Base-by-base conservation (phyloP, 1,140 invertebrate genomes). In the Procambarus virginalis region DNA sequence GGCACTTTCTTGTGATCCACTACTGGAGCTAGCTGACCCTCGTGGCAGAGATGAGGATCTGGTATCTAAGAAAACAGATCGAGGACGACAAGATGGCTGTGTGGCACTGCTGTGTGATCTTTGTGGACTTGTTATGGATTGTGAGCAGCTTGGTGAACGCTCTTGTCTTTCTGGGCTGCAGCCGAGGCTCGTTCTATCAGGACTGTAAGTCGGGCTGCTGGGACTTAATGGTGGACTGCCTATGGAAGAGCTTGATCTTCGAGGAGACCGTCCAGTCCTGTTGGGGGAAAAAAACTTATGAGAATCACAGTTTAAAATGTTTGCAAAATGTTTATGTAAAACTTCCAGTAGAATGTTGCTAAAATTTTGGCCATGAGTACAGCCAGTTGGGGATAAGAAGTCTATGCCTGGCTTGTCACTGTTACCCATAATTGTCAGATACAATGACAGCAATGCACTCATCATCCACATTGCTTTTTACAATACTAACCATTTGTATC, bases 181-280 rank as follows among this genome's bases (percentile, higher is more conserved):
- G 45, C 77, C 46, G 6, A 79, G 10, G 45, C 84, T 86, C 2
- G 49, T 60, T 10, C 79, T 60, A 58, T 84, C 86, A 22, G 73
- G 84, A 17, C 85, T 79, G 51, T 84, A 80, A 6, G 78, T 84
- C 48, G 83, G 88, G 34, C 82, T 87, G n/a, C 89, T 78, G 3
- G 91, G 91, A 75, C 91, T 92, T 14, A 82, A 46, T 4, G 86
- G 77, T 46, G 89, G 84, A 49, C 76, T 88, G 46, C 82, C 86
- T 64, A 81, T 73, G 68, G 86, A 91, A 9, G 91, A 91, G 3
- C 75, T 73, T n/a, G 91, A 91, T 1, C 88, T 68, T 49, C 91
- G 86, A 6, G 91, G 89, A 20, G 80, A 75, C 10, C 86, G 84
- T 34, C 85, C 68, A 3, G 82, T 55, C 75, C 81, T 78, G 22